Conservation (phyloP, 1,140 invertebrate genomes). For the Patella vulgata region DNA sequence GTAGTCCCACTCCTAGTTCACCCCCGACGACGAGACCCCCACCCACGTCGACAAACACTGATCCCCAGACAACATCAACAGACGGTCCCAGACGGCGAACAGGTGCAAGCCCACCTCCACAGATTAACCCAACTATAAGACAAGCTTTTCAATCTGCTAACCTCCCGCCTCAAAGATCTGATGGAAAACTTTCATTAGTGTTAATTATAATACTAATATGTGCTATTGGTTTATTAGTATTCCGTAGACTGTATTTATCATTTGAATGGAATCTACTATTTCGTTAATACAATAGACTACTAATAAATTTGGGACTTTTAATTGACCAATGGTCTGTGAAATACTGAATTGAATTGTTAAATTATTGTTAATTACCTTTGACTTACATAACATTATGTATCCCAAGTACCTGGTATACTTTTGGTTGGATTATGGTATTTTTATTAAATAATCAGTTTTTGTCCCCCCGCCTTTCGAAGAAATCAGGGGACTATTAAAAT, state of each 20-base stretch:
- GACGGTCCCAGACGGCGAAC: neutral
- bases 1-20: neutral
- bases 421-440: too few species aligned
- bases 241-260: constrained; percentile 10
- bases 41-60: neutral
- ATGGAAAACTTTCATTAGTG: neutral
- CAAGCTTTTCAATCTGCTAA: constrained; percentile 1
- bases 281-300: too few species aligned
- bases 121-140: neutral
- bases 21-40: neutral
- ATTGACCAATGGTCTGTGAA: too few species aligned
- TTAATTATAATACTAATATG: constrained; percentile 11
- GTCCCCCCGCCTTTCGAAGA: too few species aligned
- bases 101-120: neutral
- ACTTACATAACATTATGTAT: too few species aligned
- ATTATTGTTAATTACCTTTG: too few species aligned
- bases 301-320: too few species aligned
- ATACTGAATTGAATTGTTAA: too few species aligned
- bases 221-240: constrained; percentile 9
- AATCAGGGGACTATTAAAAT: too few species aligned
- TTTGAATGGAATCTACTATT: too few species aligned
- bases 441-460: too few species aligned
- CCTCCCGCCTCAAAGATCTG: neutral
- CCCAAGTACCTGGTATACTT: too few species aligned
- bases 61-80: neutral